Evolutionary conservation across 2,888 invertebrate genomes (phyloP).

Genomic region (Agrochola circellaris): DNA sequence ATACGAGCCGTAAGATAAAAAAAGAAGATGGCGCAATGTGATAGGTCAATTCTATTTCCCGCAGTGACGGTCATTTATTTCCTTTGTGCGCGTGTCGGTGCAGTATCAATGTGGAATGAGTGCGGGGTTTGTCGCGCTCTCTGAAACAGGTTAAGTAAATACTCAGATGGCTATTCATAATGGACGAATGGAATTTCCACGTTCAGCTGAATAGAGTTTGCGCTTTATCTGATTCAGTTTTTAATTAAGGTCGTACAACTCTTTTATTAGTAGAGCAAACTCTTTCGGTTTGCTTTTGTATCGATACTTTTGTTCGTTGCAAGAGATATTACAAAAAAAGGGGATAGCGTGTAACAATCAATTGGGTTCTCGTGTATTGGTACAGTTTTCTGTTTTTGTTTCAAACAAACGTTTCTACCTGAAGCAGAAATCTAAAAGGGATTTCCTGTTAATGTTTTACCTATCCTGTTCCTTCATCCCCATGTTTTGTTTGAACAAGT

Average conservation of each 20-base stretch:
- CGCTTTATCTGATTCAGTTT: conserved; percentile 80
- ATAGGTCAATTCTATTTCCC: conserved; percentile 77
- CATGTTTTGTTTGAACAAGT: not conserved
- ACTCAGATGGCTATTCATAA: conserved; percentile 81
- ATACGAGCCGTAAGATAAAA: conserved; percentile 64
- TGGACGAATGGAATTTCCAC: conserved; percentile 78
- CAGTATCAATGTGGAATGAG: conserved; percentile 76
- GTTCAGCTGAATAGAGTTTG: conserved; percentile 79
- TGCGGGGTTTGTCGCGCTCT: conserved; percentile 77
- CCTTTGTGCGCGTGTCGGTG: conserved; percentile 76
- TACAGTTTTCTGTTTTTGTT: conserved; percentile 20
- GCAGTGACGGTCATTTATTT: conserved; percentile 79
- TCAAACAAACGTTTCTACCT: conserved; percentile 2
- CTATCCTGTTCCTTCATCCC: not conserved
- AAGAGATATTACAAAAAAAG: conserved; percentile 10
- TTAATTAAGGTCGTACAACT: conserved; percentile 80
- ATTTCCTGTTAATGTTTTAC: conserved; percentile 11
- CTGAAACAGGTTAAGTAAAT: conserved; percentile 87
- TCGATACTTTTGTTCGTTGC: conserved; percentile 36
- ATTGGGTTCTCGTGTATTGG: conserved; percentile 22
- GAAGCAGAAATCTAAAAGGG: not conserved
- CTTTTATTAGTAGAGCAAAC: conserved; percentile 50
- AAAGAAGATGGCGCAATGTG: conserved; percentile 68
- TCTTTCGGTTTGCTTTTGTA: conserved; percentile 39
- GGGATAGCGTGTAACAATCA: conserved; percentile 23